Base-by-base conservation (phyloP, 2,888 invertebrate genomes). In the Drosophila stalkeri region DNA sequence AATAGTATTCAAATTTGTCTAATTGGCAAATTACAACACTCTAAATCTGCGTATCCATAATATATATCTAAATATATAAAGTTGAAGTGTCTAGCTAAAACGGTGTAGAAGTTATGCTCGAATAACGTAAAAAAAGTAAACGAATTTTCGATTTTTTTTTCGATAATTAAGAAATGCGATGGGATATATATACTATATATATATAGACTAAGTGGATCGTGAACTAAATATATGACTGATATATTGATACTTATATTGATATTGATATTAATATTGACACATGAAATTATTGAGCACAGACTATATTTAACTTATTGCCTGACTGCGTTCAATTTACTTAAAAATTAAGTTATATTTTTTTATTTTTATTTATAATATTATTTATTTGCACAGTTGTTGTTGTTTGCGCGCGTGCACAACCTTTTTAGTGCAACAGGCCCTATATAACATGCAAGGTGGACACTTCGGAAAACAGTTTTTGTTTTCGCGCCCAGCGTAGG, bases 361-460 rank as follows among this genome's bases (percentile, higher is more conserved):
- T 16, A 49, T 37, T 64, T 61, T 51, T 51, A 56, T 60, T 55
- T 51, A 46, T 23, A 60, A 56, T n/a, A 52, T 20, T 31, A 52
- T 16, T 43, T 60, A 62, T 71, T 65, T 65, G 51, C 51, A 37
- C 62, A 75, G 60, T 52, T 76, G 75, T 33, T 39, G n/a, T n/a
- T 31, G 20, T 54, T 37, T 12, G 27, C 23, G 16, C 47, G 56
- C 44, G 57, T 54, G 61, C 35, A 12, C 4, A 35, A 4, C 11
- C n/a, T 11, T 12, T 33, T 5, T 12, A n/a, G 16, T 16, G 11
- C 18, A 3, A 5, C 16, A 23, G 20, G 35, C 61, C 46, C 63
- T 67, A 77, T 72, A 67, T 44, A 77, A 77, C 3, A 37, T 20
- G 14, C 16, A n/a, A 18, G 3, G 37, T 35, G 27, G 9, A 2